A percentile compares a stretch with the other conserved stretches of the same genome.
Evolutionary conservation across 2,113 vertebrate species (phyloP).

Genomic region (Muscicapa adusta): DNA sequence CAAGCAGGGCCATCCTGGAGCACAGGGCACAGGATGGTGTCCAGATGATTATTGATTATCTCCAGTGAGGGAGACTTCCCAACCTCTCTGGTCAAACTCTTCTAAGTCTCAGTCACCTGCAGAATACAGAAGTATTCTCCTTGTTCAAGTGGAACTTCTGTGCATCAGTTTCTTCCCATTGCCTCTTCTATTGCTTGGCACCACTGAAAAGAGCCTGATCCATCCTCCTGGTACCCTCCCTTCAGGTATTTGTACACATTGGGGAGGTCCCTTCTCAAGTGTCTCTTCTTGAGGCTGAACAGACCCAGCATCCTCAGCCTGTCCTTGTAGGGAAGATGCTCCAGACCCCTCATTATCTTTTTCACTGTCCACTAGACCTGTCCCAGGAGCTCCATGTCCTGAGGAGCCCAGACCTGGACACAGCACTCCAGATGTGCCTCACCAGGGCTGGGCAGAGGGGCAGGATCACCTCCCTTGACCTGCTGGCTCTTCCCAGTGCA

Average conservation of each 20-base stretch:
- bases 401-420: neutral
- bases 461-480: no score
- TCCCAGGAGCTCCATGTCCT: neutral
- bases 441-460: no score
- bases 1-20: neutral
- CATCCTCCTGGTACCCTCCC: neutral
- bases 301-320: neutral
- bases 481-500: no score
- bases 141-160: neutral
- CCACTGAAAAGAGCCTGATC: neutral
- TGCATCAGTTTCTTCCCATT: neutral
- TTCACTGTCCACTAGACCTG: accelerated
- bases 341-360: neutral
- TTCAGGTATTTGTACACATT: neutral
- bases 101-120: accelerated
- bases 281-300: neutral
- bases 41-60: neutral
- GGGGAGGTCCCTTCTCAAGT: neutral
- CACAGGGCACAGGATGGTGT: neutral
- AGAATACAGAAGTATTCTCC: neutral
- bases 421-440: neutral
- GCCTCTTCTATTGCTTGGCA: neutral
- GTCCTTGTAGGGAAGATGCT: neutral
- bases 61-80: neutral
- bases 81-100: neutral